These are phyloP conservation scores for Odontocolon sp. DNA, from an alignment of 2,888 invertebrate genomes.

Conservation along the genomic window DNA sequence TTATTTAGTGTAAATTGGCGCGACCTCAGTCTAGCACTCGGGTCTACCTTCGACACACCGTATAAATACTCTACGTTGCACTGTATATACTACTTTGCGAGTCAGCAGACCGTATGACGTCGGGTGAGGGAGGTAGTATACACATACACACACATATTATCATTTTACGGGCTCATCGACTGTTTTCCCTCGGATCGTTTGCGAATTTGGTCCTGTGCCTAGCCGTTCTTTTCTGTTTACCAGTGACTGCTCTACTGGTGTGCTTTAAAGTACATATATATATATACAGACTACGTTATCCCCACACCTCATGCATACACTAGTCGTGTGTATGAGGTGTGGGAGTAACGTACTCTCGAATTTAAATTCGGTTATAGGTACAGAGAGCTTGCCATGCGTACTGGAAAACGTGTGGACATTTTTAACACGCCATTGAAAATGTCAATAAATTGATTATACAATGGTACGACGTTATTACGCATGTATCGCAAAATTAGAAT, in stretches of 20 bases:
- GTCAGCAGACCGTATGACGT: too few species aligned
- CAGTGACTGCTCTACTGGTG: background rate
- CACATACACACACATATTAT: background rate
- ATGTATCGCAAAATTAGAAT: too few species aligned
- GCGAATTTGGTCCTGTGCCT: background rate
- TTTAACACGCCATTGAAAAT: too few species aligned
- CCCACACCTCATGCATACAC: too few species aligned
- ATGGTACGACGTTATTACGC: too few species aligned
- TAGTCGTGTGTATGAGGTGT: too few species aligned
- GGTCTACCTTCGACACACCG: background rate
- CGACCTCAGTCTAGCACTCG: conserved; percentile 45
- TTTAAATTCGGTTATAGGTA: too few species aligned
- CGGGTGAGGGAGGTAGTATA: background rate
- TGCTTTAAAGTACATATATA: background rate
- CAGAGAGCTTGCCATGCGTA: too few species aligned
- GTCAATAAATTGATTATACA: too few species aligned
- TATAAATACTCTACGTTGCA: background rate
- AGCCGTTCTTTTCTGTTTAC: background rate
- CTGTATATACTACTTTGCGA: too few species aligned
- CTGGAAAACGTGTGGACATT: too few species aligned
- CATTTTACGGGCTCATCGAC: background rate
- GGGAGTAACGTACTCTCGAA: too few species aligned
- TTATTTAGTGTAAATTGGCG: conserved; percentile 57
- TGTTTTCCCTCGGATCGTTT: background rate
- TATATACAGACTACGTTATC: background rate